Evolutionary conservation across 2,797 vertebrate species (phyloP), one percentile per base, ranked within the genome.

Genomic region (Holocentrus rufus): DNA sequence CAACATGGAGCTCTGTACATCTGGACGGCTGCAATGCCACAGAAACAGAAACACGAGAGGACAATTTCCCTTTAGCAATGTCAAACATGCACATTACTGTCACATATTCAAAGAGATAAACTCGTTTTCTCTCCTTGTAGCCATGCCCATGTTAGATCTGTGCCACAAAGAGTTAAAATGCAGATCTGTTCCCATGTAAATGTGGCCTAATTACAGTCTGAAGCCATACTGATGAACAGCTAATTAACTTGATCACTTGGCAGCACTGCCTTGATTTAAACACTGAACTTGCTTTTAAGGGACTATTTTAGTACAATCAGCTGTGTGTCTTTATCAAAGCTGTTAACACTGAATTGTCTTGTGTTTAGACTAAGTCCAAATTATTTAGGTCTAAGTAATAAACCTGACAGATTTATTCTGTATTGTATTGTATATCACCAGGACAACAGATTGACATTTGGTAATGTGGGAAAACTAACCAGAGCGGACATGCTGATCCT

Each of bases 161-260:
- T 36, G 34, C 34, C 34, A 36, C 7, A 46, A 9, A 44, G 11
- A 46, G 9, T 15, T 46, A 46, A 17, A 46, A 46, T 2, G 13
- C 15, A 46, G 44, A 46, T 46, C 44, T 54, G 22, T 54, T 25
- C 3, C 13, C 25, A 11, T 54, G 52, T 25, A 25, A 54, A 23
- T 23, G 52, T 13, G 2, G 22, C 53, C 47, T 70, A 63, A 64
- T 67, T 71, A 53, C 59, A 76, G 30, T 72, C 56, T 66, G 59
- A 1, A 13, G 22, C 46, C 46, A n/a, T 49, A 23, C 42, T 52
- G 18, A 17, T 36, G 0, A 25, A 36, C 17, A 15, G 22, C n/a
- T 14, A 13, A 58, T 52, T 2, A 59, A 36, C 30, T 20, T 22
- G 2, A 63, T 31, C 2, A 2, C n/a, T 46, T 53, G 11, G 17